phyloP scores from a whole-genome alignment of 1,140 invertebrate genomes.

The Penaeus indicus region DNA sequence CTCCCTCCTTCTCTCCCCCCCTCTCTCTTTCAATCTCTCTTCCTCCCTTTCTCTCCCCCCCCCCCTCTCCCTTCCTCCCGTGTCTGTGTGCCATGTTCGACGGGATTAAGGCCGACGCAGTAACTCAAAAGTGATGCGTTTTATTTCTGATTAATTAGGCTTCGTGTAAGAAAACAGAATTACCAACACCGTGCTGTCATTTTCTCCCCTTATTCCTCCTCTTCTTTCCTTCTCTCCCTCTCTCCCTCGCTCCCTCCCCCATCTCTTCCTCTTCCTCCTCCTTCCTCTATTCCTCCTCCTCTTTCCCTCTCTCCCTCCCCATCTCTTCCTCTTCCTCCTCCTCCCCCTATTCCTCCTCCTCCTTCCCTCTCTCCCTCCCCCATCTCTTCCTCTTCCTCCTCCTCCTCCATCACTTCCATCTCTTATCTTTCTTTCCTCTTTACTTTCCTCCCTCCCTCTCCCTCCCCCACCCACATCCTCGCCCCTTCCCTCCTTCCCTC shows the following conservation, averaged over 20 bases:
- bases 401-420: no score
- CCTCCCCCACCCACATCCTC: neutral
- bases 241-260: neutral
- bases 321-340: neutral
- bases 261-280: neutral
- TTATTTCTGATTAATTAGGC: no score
- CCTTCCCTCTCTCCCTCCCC: neutral
- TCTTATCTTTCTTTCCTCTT: no score
- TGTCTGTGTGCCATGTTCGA: neutral
- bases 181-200: neutral
- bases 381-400: neutral
- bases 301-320: neutral
- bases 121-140: no score
- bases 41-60: neutral
- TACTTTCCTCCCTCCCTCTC: no score
- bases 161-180: no score
- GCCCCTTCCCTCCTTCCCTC: no score
- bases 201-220: neutral
- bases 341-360: neutral
- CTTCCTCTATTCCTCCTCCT: neutral
- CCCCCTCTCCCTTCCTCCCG: neutral
- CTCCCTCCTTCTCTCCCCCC: conserved; percentile 32
- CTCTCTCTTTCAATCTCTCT: neutral
- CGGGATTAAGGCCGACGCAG: no score
- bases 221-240: neutral